Base-by-base conservation (phyloP, 2,797 vertebrate species). In the Hemibagrus guttatus region DNA sequence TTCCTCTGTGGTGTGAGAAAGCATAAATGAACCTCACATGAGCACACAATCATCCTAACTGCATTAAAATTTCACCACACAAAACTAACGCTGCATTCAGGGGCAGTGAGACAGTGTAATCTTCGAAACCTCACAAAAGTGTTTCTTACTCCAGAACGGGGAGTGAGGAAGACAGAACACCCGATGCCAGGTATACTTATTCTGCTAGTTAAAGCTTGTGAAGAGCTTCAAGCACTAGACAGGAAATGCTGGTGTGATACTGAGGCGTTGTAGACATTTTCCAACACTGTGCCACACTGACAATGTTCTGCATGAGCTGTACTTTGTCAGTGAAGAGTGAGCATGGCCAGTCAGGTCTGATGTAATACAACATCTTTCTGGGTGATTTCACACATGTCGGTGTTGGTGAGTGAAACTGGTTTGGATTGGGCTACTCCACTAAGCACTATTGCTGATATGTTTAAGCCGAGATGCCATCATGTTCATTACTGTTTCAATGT, bases 21-120 rank as follows among this genome's bases (percentile, higher is more conserved):
- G 85, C 80, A 61, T 93, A 94, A 49, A 96, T 93, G 88, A 90
- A 91, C 90, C 91, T 95, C 95, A 94, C 94, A 95, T 95, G 95
- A 91, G 87, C 88, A 84, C 90, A 87, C 90, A 92, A 88, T 88
- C 89, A 88, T 76, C 59, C 89, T 94, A 93, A 94, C 90, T 89
- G 88, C 86, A 85, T 94, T 92, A 89, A 92, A 91, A 85, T 83
- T 80, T 83, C 83, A 88, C 89, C 89, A 89, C 85, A 72, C 88
- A 58, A 46, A 89, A 88, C 54, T 23, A 69, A 54, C 72, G 87
- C 64, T 82, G 66, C 71, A 11, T 64, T 88, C 17, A 11, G 82
- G 58, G 69, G 74, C 52, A 13, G 23, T 49, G 75, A 56, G 83
- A 81, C 49, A 21, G 52, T 28, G 16, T 52, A 13, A 64, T 52